Evolutionary conservation across 2,797 vertebrate genomes (phyloP).

Genomic region (Coreius guichenoti): DNA sequence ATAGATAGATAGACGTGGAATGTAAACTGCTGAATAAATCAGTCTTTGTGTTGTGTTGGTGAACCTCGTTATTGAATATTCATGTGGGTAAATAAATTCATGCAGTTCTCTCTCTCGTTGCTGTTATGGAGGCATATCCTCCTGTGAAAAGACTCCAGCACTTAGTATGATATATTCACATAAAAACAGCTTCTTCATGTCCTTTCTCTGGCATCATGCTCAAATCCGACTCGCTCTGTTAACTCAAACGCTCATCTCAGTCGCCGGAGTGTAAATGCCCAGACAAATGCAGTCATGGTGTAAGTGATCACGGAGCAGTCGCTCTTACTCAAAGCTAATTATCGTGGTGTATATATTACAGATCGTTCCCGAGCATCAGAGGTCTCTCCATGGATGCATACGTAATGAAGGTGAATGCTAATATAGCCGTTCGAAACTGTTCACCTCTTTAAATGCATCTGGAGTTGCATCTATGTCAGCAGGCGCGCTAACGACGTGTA

Average conservation of each 20-base stretch:
- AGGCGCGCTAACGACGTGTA: background rate
- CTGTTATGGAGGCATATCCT: background rate
- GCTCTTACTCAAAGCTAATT: background rate
- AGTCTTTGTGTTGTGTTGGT: slow-evolving; percentile 71
- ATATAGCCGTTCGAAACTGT: background rate
- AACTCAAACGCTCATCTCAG: background rate
- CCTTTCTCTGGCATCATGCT: background rate
- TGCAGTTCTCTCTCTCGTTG: slow-evolving; percentile 40
- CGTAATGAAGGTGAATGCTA: background rate
- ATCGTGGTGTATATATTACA: too few species aligned
- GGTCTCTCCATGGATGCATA: too few species aligned
- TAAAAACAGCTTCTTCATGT: background rate
- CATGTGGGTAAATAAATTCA: slow-evolving; percentile 75
- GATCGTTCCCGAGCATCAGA: too few species aligned
- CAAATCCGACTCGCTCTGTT: background rate
- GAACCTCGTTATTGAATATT: slow-evolving; percentile 75
- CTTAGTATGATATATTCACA: slow-evolving; percentile 12
- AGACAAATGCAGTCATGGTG: background rate
- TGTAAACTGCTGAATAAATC: slow-evolving; percentile 72
- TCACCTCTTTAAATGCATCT: background rate
- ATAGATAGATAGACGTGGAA: background rate
- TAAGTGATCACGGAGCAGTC: background rate
- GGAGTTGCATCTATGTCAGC: background rate
- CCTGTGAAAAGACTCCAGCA: slow-evolving; percentile 11
- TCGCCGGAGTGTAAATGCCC: background rate